Percentiles rank a stretch among this genome's conserved stretches.
Evolutionary conservation across 2,888 invertebrate genomes (phyloP).

Genomic region (Acanthosoma haemorrhoidale): DNA sequence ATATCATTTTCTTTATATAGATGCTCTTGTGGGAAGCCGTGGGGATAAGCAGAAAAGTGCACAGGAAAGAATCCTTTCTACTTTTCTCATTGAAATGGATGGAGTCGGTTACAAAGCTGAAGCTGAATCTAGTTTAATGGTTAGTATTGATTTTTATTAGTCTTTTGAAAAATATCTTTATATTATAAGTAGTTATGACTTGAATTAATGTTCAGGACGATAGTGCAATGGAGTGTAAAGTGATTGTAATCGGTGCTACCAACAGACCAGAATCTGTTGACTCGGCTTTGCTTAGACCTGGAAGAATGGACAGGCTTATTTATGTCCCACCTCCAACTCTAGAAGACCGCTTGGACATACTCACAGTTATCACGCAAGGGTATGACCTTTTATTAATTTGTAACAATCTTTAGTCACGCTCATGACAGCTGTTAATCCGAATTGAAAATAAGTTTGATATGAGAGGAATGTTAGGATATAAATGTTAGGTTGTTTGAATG

Average conservation of each 20-base stretch:
- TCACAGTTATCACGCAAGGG: constrained; percentile 48
- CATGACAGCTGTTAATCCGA: too few relatives aligned
- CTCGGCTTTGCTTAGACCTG: constrained; percentile 57
- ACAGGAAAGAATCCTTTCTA: constrained; percentile 56
- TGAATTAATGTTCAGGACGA: constrained; percentile 31
- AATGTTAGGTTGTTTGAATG: too few relatives aligned
- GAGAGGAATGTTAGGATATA: too few relatives aligned
- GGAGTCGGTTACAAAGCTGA: constrained; percentile 51
- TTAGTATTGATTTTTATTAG: not conserved
- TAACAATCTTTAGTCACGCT: too few relatives aligned
- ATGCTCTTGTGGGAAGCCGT: constrained; percentile 51
- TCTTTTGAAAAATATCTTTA: not conserved
- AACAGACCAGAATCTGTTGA: constrained; percentile 61
- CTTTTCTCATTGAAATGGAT: constrained; percentile 62
- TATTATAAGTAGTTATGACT: not conserved
- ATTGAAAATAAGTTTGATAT: too few relatives aligned
- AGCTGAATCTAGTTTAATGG: constrained; percentile 32
- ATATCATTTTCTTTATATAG: constrained; percentile 43
- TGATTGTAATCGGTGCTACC: constrained; percentile 60
- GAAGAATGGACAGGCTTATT: constrained; percentile 57
- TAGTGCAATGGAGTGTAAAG: constrained; percentile 43
- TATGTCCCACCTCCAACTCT: constrained; percentile 57
- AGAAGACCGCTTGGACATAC: constrained; percentile 50
- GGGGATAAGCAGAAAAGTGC: constrained; percentile 47
- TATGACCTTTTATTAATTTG: too few relatives aligned